A percentile compares a stretch with the other conserved stretches of the same genome.
Conservation (phyloP, 2,797 vertebrate species). For the Coregonus ussuriensis region DNA sequence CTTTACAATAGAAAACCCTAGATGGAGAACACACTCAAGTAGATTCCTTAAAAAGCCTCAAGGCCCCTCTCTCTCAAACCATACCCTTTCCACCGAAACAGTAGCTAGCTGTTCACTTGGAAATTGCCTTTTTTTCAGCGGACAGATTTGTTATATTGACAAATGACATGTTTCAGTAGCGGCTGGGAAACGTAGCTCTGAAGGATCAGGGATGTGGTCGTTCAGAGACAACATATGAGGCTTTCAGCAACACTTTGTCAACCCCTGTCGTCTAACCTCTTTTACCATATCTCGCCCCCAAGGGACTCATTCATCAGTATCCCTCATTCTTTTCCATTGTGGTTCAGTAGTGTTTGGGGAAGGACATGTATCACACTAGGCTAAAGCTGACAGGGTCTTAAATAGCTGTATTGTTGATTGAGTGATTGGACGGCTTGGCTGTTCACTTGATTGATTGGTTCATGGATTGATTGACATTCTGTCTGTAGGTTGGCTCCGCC, state of each 20-base stretch:
- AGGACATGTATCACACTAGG: neutral
- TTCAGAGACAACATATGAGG: constrained; percentile 41
- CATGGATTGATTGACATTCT: constrained; percentile 28
- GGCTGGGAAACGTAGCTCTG: constrained; percentile 26
- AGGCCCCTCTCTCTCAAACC: constrained; percentile 6
- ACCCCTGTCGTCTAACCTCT: constrained; percentile 31
- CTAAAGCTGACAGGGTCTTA: constrained; percentile 13
- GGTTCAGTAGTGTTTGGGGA: neutral
- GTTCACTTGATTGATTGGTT: constrained; percentile 37
- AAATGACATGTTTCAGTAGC: constrained; percentile 42
- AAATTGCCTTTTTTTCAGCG: constrained; percentile 33
- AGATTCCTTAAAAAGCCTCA: neutral
- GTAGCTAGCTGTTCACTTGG: constrained; percentile 35
- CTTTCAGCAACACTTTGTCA: constrained; percentile 39
- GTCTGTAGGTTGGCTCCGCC: constrained; percentile 75
- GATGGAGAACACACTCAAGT: constrained; percentile 2
- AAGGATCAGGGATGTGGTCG: neutral
- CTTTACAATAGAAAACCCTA: neutral
- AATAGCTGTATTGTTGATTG: neutral
- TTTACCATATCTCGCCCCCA: constrained; percentile 37
- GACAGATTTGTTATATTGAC: constrained; percentile 57
- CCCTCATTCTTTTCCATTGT: neutral
- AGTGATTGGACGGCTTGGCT: constrained; percentile 16
- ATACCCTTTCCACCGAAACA: constrained; percentile 41
- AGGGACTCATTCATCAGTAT: constrained; percentile 42